Conservation (phyloP, 1,140 invertebrate genomes). For the Microplitis demolitor region DNA sequence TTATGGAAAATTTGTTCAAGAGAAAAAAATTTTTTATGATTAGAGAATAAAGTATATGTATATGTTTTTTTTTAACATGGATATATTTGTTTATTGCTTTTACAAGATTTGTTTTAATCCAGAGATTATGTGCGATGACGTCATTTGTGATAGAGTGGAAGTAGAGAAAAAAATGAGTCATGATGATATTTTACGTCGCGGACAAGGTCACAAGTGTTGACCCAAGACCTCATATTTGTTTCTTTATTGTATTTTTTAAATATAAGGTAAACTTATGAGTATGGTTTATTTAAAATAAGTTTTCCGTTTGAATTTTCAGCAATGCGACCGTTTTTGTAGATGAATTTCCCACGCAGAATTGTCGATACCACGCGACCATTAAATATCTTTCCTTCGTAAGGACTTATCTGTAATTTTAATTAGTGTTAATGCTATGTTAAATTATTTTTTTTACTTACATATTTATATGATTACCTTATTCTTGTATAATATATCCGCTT, state of each 20-base stretch:
- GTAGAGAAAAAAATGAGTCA: slow-evolving; percentile 12
- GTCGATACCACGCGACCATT: slow-evolving; percentile 67
- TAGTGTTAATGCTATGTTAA: slow-evolving; percentile 3
- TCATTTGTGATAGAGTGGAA: not conserved
- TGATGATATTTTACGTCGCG: not conserved
- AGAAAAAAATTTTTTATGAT: no score
- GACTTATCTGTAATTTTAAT: slow-evolving; percentile 60
- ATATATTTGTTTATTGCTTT: not conserved
- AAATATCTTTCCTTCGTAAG: slow-evolving; percentile 64
- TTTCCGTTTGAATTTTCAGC: slow-evolving; percentile 50
- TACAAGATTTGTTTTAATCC: not conserved
- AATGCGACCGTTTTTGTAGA: slow-evolving; percentile 60
- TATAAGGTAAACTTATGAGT: not conserved
- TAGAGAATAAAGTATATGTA: no score
- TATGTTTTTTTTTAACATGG: no score
- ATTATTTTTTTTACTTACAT: not conserved
- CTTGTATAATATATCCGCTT: slow-evolving; percentile 63
- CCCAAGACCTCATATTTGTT: not conserved
- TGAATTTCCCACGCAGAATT: slow-evolving; percentile 64
- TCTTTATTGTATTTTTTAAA: not conserved
- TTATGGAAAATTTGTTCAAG: no score
- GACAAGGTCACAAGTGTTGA: slow-evolving; percentile 15
- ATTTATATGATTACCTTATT: slow-evolving; percentile 55
- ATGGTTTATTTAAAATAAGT: not conserved
- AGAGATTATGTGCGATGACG: not conserved